Base-by-base conservation (phyloP, 2,113 vertebrate genomes). In the Chionis minor region DNA sequence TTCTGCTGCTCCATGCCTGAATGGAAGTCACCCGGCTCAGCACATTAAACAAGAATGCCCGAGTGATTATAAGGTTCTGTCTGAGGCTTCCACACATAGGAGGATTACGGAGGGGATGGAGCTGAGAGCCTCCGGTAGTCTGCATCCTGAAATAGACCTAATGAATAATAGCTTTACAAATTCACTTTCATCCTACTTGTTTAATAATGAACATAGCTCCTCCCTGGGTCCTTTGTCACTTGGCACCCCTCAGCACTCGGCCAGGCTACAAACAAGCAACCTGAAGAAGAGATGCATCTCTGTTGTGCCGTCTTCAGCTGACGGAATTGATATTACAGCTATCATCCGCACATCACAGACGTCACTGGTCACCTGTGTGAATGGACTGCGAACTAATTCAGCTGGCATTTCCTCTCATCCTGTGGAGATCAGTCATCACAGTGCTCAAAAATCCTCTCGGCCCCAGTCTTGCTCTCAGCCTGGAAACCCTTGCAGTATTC, bases 201-300 rank as follows among this genome's bases (percentile, higher is more conserved):
- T 99, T 98, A 99, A 99, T 99, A 99, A 99, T 98, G 98, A 98
- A 98, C 98, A 99, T 96, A 88, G 98, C 98, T 98, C 99, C 98
- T 98, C 98, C 98, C 94, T 98, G 69, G 94, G 98, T 96, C 97
- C 99, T 98, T 98, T 98, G 98, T 98, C 99, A 88, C 98, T 98
- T 69, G 92, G 97, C 88, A 98, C 97, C 96, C 98, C 98, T 90
- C 98, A 96, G 96, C 98, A 99, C 97, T 99, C 99, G 38, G 98
- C 98, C 96, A 98, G 98, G 97, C 98, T 98, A 88, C 97, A 98
- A 86, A 97, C 98, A 75, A 98, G 96, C 63, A 98, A 98, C 97
- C 96, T 99, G 98, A 98, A 98, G 98, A 98, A 98, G 96, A 98
- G 98, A 97, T 98, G 98, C 96, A 97, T 98, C 92, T 98, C 98